phyloP scores from a whole-genome alignment of 2,888 invertebrate species.

The Cotesia congregata region DNA sequence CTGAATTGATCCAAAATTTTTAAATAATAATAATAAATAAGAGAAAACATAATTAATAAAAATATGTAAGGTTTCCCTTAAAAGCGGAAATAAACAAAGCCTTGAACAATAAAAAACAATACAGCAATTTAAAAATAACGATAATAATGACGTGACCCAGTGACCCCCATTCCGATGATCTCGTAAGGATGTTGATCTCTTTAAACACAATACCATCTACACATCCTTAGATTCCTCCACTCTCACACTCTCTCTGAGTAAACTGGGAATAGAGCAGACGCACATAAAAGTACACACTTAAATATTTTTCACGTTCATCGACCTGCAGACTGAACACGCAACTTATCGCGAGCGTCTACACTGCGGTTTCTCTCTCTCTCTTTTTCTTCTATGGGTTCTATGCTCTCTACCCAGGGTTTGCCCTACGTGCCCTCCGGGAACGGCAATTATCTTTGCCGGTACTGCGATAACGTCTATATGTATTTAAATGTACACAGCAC shows the following conservation, averaged over 20 bases:
- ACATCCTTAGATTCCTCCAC: too few species aligned
- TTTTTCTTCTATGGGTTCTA: background rate
- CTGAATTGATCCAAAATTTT: too few species aligned
- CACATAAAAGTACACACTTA: too few species aligned
- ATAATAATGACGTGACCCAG: slow-evolving; percentile 55
- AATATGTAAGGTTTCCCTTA: too few species aligned
- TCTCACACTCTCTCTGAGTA: too few species aligned
- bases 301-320: slow-evolving; percentile 41
- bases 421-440: slow-evolving; percentile 4
- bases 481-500: background rate
- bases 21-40: too few species aligned
- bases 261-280: too few species aligned
- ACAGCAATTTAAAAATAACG: slow-evolving; percentile 37
- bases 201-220: too few species aligned
- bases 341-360: slow-evolving; percentile 42
- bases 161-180: slow-evolving; percentile 62
- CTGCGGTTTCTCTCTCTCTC: slow-evolving; percentile 45
- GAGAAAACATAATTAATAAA: too few species aligned
- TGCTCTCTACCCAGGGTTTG: background rate
- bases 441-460: slow-evolving; percentile 50
- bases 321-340: slow-evolving; percentile 45
- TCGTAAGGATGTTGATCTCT: too few species aligned
- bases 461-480: slow-evolving; percentile 26
- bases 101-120: too few species aligned
- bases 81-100: too few species aligned